These are phyloP conservation scores for Polypedilum pembai DNA, from an alignment of 1,140 invertebrate genomes.

Conservation along the genomic window DNA sequence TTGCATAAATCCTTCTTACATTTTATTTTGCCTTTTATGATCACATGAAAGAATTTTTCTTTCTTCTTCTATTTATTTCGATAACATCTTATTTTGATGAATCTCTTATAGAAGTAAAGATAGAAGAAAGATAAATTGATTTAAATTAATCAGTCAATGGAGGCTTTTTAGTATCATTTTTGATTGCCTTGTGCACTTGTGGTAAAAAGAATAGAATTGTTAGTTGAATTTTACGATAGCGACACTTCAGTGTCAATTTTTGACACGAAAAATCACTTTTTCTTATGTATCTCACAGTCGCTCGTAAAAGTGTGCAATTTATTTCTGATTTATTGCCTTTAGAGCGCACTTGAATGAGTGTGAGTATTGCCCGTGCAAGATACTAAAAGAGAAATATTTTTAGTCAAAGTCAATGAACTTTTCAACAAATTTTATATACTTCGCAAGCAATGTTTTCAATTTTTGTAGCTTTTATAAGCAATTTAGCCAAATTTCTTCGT, in stretches of 20 bases:
- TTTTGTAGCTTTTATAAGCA: not conserved
- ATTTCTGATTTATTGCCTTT: not conserved
- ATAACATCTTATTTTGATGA: not conserved
- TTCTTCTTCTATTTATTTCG: not conserved
- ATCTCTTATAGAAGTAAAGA: not conserved
- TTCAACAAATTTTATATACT: not conserved
- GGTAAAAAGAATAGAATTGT: no score
- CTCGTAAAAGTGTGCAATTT: not conserved
- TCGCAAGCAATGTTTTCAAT: not conserved
- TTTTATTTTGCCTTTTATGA: not conserved
- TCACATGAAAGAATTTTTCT: not conserved
- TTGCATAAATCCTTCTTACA: not conserved
- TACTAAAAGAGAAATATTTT: not conserved
- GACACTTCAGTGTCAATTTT: not conserved
- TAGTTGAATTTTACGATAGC: not conserved
- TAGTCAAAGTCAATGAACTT: no score
- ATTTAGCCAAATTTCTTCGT: constrained; percentile 41
- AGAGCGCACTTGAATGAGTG: not conserved
- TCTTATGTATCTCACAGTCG: not conserved
- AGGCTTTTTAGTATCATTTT: no score
- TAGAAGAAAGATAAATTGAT: no score
- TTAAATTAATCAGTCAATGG: no score
- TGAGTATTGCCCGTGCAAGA: not conserved
- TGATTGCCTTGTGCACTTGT: no score
- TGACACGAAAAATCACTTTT: constrained; percentile 26